A percentile compares a stretch with the other conserved stretches of the same genome.
These are phyloP conservation scores for Microtus ochrogaster DNA, from an alignment of 2,113 vertebrate genomes.

Conservation along the genomic window DNA sequence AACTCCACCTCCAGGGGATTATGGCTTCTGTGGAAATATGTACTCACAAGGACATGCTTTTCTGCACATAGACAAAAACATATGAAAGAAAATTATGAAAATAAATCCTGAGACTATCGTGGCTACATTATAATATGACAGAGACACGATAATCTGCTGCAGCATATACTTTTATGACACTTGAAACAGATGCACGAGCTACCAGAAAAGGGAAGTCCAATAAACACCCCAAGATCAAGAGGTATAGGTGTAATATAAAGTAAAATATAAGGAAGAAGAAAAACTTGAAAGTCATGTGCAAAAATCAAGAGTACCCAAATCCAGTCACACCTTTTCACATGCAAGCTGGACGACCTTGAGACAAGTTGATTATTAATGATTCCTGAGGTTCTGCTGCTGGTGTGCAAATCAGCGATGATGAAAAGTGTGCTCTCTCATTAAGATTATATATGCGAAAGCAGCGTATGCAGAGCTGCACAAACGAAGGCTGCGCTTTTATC, in stretches of 20 bases:
- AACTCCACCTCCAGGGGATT: neutral
- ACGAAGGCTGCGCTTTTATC: conserved; percentile 39
- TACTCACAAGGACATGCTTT: neutral
- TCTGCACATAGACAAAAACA: too few species aligned
- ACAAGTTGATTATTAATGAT: conserved; percentile 27
- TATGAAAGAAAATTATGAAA: neutral
- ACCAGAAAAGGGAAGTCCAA: neutral
- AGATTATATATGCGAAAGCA: conserved; percentile 7
- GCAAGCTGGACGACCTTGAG: conserved; percentile 38
- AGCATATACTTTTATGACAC: neutral
- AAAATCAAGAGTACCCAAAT: conserved; percentile 10
- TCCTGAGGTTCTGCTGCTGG: conserved; percentile 19
- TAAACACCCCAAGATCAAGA: neutral
- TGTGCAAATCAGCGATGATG: conserved; percentile 49
- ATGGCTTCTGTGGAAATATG: neutral
- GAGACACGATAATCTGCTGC: neutral
- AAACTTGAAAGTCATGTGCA: neutral
- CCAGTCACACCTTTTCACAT: neutral
- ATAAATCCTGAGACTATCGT: neutral
- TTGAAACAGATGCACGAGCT: neutral
- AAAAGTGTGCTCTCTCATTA: neutral
- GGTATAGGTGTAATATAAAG: neutral
- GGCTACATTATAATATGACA: neutral
- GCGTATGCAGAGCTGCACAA: neutral
- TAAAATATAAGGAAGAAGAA: neutral